phyloP scores from a whole-genome alignment of 2,888 invertebrate genomes.

The Epinotia demarniana region DNA sequence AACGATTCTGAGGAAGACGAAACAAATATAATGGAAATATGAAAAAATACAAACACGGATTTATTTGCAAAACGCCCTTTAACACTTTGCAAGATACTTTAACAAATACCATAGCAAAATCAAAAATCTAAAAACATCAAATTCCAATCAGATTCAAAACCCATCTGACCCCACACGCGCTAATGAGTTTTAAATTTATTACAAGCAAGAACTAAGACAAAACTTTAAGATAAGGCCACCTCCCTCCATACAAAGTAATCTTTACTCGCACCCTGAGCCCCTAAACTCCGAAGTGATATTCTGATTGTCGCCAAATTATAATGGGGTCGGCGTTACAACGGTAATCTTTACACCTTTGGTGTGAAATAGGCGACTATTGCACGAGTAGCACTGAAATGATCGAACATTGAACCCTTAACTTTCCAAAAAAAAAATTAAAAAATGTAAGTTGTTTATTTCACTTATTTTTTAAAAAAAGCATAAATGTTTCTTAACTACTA shows the following conservation, averaged over 20 bases:
- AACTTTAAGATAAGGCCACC: conserved; percentile 75
- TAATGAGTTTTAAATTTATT: conserved; percentile 45
- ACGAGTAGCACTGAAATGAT: background rate
- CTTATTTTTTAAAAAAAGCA: too few species aligned
- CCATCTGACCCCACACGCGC: conserved; percentile 44
- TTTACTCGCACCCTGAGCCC: conserved; percentile 73
- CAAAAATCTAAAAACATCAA: background rate
- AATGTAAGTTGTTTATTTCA: too few species aligned
- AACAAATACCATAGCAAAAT: background rate
- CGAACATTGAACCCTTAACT: background rate
- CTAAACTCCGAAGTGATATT: conserved; percentile 63
- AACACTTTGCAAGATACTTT: too few species aligned
- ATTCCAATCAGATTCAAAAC: conserved; percentile 33
- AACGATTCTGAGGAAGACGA: too few species aligned
- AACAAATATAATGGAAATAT: too few species aligned
- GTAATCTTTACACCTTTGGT: conserved; percentile 29
- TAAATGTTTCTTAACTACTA: too few species aligned
- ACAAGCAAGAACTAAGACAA: conserved; percentile 58
- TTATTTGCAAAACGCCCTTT: too few species aligned
- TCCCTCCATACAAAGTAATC: conserved; percentile 75
- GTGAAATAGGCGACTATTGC: conserved; percentile 16
- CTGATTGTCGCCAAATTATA: conserved; percentile 45
- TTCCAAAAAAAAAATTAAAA: too few species aligned
- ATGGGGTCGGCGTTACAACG: conserved; percentile 41
- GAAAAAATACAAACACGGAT: too few species aligned